phyloP scores from a whole-genome alignment of 1,140 invertebrate genomes.

The Papilio polyxenes region DNA sequence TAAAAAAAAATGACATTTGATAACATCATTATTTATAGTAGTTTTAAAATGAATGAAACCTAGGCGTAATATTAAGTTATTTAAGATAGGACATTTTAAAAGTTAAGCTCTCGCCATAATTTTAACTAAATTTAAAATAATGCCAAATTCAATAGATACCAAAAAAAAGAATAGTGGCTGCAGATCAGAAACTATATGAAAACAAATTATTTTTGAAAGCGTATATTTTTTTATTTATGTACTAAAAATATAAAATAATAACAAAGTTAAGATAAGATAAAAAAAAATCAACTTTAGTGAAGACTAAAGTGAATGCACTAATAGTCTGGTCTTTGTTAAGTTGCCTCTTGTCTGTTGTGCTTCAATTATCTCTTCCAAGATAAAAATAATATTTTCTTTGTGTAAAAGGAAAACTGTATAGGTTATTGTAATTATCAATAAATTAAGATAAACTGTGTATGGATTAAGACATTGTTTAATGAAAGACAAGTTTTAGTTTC shows the following conservation, averaged over 20 bases:
- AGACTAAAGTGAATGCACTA: conserved; percentile 14
- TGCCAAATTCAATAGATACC: neutral
- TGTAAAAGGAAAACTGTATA: neutral
- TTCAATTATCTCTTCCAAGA: conserved; percentile 1
- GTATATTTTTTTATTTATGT: neutral
- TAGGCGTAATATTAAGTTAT: neutral
- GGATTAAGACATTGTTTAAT: neutral
- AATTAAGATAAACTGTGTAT: conserved; percentile 30
- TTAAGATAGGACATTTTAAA: neutral
- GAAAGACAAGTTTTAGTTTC: neutral
- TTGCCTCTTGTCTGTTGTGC: neutral
- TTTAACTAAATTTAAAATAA: neutral
- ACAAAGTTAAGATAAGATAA: conserved; percentile 39
- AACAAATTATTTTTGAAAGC: neutral
- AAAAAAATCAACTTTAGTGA: conserved; percentile 25
- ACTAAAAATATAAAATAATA: conserved; percentile 24
- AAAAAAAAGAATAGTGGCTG: neutral
- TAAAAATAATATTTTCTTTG: conserved; percentile 1
- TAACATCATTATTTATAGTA: neutral
- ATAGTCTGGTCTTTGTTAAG: conserved; percentile 18
- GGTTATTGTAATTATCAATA: neutral
- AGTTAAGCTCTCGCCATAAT: neutral
- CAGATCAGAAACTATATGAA: no score
- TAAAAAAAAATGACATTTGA: neutral
- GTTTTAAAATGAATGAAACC: neutral